Percentiles rank a stretch among this genome's conserved stretches.
Conservation (phyloP, 37 sponge, comb jelly and placozoan genomes). For the Beroe forskalii region DNA sequence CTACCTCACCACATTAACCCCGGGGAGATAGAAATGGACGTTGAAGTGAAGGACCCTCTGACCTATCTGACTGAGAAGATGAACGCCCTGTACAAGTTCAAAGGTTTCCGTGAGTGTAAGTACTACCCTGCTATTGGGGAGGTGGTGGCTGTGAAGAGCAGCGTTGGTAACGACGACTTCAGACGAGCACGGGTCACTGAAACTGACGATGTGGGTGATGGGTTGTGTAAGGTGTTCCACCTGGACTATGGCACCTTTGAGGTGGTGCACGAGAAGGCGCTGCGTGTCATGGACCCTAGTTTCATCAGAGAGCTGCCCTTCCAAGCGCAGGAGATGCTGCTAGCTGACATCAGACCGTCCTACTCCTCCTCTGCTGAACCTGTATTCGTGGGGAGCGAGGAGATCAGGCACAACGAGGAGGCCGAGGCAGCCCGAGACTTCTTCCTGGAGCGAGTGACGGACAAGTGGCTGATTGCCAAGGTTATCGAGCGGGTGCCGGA, state of each 20-base stretch:
- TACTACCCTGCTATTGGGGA: conserved; percentile 63
- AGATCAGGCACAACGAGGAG: background rate
- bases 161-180: background rate
- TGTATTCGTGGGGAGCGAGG: conserved; percentile 5
- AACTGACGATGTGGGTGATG: conserved; percentile 50
- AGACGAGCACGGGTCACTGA: conserved; percentile 31
- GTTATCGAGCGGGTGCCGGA: conserved; percentile 20
- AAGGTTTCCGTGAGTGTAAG: background rate
- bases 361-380: background rate
- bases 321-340: conserved; percentile 45
- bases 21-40: background rate
- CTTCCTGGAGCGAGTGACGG: conserved; percentile 37
- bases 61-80: background rate
- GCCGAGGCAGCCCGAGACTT: background rate
- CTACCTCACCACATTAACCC: conserved; percentile 60
- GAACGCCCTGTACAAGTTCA: conserved; percentile 20
- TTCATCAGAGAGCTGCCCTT: conserved; percentile 35
- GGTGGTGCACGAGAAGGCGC: background rate
- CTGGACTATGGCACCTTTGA: conserved; percentile 54
- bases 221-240: conserved; percentile 13
- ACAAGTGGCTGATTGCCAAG: conserved; percentile 44
- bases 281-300: background rate
- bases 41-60: background rate
- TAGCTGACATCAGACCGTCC: conserved; percentile 13
- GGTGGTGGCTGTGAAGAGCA: conserved; percentile 29